A percentile compares a stretch with the other conserved stretches of the same genome.
phyloP scores from a whole-genome alignment of 1,140 invertebrate genomes.

The Bactericera cockerelli region DNA sequence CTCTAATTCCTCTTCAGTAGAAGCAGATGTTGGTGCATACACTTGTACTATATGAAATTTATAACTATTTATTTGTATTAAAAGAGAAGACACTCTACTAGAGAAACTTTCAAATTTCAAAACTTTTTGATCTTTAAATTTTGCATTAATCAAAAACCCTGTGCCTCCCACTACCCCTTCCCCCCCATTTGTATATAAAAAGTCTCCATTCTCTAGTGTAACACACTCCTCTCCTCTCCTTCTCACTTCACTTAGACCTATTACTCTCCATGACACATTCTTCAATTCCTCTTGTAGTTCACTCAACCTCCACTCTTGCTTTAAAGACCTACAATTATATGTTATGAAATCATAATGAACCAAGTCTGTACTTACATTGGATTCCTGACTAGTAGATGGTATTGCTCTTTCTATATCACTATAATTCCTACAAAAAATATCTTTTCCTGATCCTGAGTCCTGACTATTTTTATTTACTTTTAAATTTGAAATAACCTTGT shows the following conservation, averaged over 20 bases:
- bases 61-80: not conserved
- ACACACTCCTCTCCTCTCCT: constrained; percentile 1
- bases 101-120: not conserved
- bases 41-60: not conserved
- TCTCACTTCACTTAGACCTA: not conserved
- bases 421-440: not conserved
- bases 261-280: not conserved
- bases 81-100: not conserved
- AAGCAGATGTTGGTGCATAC: not conserved
- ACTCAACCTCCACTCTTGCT: not conserved
- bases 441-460: too few relatives aligned
- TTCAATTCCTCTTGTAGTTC: not conserved
- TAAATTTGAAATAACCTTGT: not conserved
- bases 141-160: not conserved
- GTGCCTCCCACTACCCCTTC: not conserved
- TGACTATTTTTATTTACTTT: too few relatives aligned
- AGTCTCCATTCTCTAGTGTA: not conserved
- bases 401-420: not conserved
- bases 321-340: not conserved
- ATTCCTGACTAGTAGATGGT: too few relatives aligned
- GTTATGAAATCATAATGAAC: not conserved
- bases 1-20: not conserved
- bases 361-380: not conserved
- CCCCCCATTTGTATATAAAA: not conserved
- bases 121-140: not conserved